These are phyloP conservation scores for Pollimyrus isidori DNA, from an alignment of 2,113 vertebrate genomes.

Conservation along the genomic window DNA sequence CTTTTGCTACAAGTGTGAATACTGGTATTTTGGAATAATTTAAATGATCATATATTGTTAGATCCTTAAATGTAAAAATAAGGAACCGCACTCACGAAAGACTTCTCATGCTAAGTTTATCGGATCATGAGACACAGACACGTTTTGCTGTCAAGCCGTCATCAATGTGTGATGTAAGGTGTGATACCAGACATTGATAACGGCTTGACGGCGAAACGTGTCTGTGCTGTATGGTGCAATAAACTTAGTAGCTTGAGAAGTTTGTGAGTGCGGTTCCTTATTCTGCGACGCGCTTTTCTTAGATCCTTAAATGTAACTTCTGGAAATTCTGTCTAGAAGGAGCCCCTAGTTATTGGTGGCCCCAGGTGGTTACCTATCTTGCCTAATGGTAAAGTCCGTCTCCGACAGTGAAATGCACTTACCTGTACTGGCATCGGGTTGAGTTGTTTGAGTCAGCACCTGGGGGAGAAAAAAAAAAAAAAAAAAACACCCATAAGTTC, in stretches of 20 bases:
- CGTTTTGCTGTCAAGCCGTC: no score
- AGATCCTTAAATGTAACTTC: not conserved
- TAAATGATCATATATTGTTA: not conserved
- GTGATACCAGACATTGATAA: no score
- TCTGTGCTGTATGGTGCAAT: no score
- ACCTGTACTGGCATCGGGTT: not conserved
- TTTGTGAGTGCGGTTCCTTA: no score
- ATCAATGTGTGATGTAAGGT: no score
- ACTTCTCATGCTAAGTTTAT: no score
- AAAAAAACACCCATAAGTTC: not conserved
- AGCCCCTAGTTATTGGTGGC: not conserved
- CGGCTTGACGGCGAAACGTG: no score
- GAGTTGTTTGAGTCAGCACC: not conserved
- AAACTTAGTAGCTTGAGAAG: no score
- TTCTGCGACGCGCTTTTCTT: not conserved
- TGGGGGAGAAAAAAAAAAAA: constrained; percentile 1
- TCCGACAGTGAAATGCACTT: not conserved
- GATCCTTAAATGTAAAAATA: not conserved
- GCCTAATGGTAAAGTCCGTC: not conserved
- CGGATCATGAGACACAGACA: no score
- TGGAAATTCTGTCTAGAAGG: not conserved
- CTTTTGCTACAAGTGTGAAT: not conserved
- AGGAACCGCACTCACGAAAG: no score
- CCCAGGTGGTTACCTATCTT: not conserved
- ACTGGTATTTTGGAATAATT: not conserved